A percentile compares a stretch with the other conserved stretches of the same genome.
phyloP scores from a whole-genome alignment of 2,888 invertebrate species.

The Callosobruchus maculatus region DNA sequence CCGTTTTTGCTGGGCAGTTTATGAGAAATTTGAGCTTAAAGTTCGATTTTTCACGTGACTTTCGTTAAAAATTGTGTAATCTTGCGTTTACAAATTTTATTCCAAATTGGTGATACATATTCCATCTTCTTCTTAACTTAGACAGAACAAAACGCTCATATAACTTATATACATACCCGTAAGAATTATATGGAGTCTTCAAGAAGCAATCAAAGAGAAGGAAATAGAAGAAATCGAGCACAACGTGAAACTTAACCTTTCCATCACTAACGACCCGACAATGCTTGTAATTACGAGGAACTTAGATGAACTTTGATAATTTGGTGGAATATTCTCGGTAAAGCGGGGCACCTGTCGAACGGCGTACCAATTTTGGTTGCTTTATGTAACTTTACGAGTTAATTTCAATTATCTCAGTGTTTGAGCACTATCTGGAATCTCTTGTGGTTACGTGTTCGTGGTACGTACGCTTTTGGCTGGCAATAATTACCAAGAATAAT shows the following conservation, averaged over 20 bases:
- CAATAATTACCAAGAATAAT: not conserved
- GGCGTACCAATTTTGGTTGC: not conserved
- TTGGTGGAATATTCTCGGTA: slow-evolving; percentile 4
- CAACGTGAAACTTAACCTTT: not conserved
- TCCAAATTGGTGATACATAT: too few relatives aligned
- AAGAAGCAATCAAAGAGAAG: too few relatives aligned
- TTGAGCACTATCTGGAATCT: not conserved
- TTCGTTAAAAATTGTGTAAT: too few relatives aligned
- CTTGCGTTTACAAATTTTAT: too few relatives aligned
- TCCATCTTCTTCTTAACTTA: too few relatives aligned
- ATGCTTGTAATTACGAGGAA: slow-evolving; percentile 1
- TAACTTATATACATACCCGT: too few relatives aligned
- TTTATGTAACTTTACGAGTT: slow-evolving; percentile 4
- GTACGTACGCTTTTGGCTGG: not conserved
- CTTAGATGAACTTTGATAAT: slow-evolving; percentile 8
- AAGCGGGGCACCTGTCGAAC: not conserved
- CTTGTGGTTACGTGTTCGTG: not conserved
- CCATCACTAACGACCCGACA: not conserved
- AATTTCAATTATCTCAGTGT: not conserved
- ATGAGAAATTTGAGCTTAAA: too few relatives aligned
- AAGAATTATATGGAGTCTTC: too few relatives aligned
- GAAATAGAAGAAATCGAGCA: not conserved
- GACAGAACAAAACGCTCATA: too few relatives aligned
- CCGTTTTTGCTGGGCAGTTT: too few relatives aligned
- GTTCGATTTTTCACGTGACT: too few relatives aligned